Percentiles rank a stretch among this genome's conserved stretches.
Evolutionary conservation across 2,888 invertebrate genomes (phyloP).

Genomic region (Agriopis leucophaearia): DNA sequence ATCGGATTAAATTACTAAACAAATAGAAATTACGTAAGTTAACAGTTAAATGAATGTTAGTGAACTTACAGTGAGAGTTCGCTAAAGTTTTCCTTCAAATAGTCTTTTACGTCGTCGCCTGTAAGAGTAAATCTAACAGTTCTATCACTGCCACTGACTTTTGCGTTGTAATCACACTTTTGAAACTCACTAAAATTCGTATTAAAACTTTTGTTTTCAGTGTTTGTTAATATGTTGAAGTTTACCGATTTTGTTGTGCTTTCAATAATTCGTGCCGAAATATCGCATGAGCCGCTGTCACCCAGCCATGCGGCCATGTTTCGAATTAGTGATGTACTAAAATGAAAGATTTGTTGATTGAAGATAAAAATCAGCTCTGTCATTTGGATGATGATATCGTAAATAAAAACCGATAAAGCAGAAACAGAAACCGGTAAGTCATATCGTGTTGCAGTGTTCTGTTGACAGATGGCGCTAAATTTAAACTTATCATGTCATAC

Average conservation of each 20-base stretch:
- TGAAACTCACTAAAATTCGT: slow-evolving; percentile 49
- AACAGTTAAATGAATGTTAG: slow-evolving; percentile 31
- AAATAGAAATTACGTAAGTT: slow-evolving; percentile 34
- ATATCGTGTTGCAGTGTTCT: neutral
- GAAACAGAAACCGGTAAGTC: slow-evolving; percentile 40
- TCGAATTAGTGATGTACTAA: slow-evolving; percentile 40
- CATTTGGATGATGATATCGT: slow-evolving; percentile 12
- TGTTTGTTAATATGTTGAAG: slow-evolving; percentile 45
- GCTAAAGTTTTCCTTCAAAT: slow-evolving; percentile 30
- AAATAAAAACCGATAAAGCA: slow-evolving; percentile 52
- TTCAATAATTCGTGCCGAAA: slow-evolving; percentile 44
- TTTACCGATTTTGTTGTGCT: slow-evolving; percentile 40
- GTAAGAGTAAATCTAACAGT: slow-evolving; percentile 15
- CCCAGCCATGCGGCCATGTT: slow-evolving; percentile 79
- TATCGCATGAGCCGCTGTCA: slow-evolving; percentile 64
- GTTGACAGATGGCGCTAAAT: slow-evolving; percentile 70
- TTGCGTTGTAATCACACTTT: slow-evolving; percentile 49
- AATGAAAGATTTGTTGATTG: slow-evolving; percentile 14
- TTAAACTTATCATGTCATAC: slow-evolving; percentile 45
- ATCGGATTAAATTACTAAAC: slow-evolving; percentile 16
- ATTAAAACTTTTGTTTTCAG: slow-evolving; percentile 47
- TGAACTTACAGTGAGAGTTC: slow-evolving; percentile 36
- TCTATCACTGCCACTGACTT: slow-evolving; percentile 30
- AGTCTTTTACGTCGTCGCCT: slow-evolving; percentile 31
- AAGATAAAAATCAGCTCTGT: slow-evolving; percentile 11